phyloP scores from a whole-genome alignment of 2,888 invertebrate genomes.

The Tachina grossa region DNA sequence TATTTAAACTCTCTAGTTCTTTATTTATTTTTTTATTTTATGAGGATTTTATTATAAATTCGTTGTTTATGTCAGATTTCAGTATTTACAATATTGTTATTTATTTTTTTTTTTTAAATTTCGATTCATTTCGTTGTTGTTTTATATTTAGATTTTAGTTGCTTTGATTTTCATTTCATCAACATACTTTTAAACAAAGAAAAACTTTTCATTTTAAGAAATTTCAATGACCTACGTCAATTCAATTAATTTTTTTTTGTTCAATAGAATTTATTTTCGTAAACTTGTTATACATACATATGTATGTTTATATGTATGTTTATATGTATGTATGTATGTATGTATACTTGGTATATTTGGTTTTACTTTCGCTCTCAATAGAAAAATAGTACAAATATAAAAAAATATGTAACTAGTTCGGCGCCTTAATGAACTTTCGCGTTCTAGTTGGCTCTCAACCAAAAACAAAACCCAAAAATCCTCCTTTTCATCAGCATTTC shows the following conservation, averaged over 20 bases:
- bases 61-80: conserved; percentile 44
- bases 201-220: conserved; percentile 21
- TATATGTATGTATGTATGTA: too few relatives aligned
- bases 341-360: background rate
- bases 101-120: conserved; percentile 10
- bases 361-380: conserved; percentile 14
- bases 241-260: conserved; percentile 4
- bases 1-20: conserved; percentile 18
- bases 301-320: too few relatives aligned
- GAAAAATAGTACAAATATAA: background rate
- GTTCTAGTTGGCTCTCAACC: conserved; percentile 56
- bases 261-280: conserved; percentile 31
- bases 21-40: conserved; percentile 23
- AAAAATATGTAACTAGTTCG: conserved; percentile 54
- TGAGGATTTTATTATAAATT: conserved; percentile 49
- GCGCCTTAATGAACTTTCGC: conserved; percentile 67
- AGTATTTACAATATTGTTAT: background rate
- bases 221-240: conserved; percentile 62
- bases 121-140: conserved; percentile 44
- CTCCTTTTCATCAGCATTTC: conserved; percentile 38
- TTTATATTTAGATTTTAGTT: conserved; percentile 21
- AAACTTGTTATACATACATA: conserved; percentile 53
- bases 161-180: conserved; percentile 1
- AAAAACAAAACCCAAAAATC: conserved; percentile 29
- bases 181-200: background rate